Percentiles rank a stretch among this genome's conserved stretches.
phyloP scores from a whole-genome alignment of 1,140 invertebrate species.

The Cotesia vestalis region DNA sequence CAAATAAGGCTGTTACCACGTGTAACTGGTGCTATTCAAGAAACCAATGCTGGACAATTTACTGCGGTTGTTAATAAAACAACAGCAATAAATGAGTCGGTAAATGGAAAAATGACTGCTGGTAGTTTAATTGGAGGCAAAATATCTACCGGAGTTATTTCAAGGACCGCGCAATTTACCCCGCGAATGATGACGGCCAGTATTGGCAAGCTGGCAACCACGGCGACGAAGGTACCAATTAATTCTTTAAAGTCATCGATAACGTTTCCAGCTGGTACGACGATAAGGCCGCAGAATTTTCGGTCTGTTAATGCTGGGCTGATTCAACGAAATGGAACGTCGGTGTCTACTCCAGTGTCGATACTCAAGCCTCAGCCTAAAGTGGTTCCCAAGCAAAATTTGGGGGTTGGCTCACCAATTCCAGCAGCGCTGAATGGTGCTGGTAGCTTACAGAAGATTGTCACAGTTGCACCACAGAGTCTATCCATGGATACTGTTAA shows the following conservation, averaged over 20 bases:
- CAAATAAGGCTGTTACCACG: slow-evolving; percentile 47
- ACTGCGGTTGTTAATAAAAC: slow-evolving; percentile 47
- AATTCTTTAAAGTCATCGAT: slow-evolving; percentile 41
- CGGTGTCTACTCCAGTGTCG: slow-evolving; percentile 49
- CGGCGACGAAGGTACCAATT: slow-evolving; percentile 41
- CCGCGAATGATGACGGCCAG: slow-evolving; percentile 49
- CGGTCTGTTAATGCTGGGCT: slow-evolving; percentile 41
- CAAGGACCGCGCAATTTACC: slow-evolving; percentile 51
- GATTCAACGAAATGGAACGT: slow-evolving; percentile 41
- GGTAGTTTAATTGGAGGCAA: slow-evolving; percentile 33
- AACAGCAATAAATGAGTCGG: not conserved
- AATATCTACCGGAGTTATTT: slow-evolving; percentile 38
- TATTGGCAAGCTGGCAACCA: slow-evolving; percentile 32
- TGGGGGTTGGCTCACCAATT: slow-evolving; percentile 27
- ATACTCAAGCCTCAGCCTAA: slow-evolving; percentile 56
- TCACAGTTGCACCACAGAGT: slow-evolving; percentile 15
- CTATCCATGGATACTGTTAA: slow-evolving; percentile 35
- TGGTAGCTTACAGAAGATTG: slow-evolving; percentile 3
- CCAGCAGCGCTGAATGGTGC: slow-evolving; percentile 29
- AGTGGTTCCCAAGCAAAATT: slow-evolving; percentile 38
- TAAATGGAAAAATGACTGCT: slow-evolving; percentile 44
- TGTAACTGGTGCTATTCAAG: slow-evolving; percentile 42
- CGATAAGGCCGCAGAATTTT: slow-evolving; percentile 48
- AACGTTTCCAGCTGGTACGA: slow-evolving; percentile 47
- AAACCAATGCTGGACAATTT: slow-evolving; percentile 47